A percentile compares a stretch with the other conserved stretches of the same genome.
Conservation (phyloP, 2,113 vertebrate species). For the Brachypodius melanocephalos region DNA sequence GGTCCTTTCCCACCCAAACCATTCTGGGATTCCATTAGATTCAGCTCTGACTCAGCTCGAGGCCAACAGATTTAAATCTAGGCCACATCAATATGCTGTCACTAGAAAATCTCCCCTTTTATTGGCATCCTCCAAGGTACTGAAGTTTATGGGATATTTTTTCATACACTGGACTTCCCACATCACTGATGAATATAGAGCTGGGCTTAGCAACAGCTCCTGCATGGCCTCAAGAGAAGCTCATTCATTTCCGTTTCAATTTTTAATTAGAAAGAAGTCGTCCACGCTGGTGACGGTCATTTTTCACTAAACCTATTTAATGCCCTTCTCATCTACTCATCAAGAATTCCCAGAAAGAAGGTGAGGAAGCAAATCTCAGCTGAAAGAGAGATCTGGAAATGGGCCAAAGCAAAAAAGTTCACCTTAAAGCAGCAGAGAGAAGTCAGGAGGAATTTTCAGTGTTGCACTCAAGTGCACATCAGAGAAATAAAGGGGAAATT, state of each 20-base stretch:
- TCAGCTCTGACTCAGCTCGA: not conserved
- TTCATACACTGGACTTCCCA: not conserved
- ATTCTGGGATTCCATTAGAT: not conserved
- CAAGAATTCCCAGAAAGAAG: not conserved
- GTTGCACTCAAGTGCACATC: rapidly evolving
- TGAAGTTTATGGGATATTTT: not conserved
- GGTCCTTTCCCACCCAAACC: not conserved
- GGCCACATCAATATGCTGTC: not conserved
- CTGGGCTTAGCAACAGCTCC: not conserved
- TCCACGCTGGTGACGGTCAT: not conserved
- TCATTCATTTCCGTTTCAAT: slow-evolving; percentile 22
- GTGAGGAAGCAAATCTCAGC: not conserved
- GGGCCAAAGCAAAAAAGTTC: not conserved
- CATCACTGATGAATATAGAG: not conserved
- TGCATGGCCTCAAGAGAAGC: not conserved
- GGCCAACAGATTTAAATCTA: not conserved
- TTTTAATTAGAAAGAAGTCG: slow-evolving; percentile 54
- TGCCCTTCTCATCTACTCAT: not conserved
- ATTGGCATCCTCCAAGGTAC: not conserved
- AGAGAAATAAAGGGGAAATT: not conserved
- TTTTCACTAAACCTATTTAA: slow-evolving; percentile 37
- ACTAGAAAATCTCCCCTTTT: not conserved
- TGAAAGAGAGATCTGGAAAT: not conserved
- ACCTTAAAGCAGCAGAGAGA: not conserved
- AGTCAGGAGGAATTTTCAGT: not conserved